Percentiles rank a stretch among this genome's conserved stretches.
These are phyloP conservation scores for Coregonus ussuriensis DNA, from an alignment of 2,797 vertebrate species.

Conservation along the genomic window DNA sequence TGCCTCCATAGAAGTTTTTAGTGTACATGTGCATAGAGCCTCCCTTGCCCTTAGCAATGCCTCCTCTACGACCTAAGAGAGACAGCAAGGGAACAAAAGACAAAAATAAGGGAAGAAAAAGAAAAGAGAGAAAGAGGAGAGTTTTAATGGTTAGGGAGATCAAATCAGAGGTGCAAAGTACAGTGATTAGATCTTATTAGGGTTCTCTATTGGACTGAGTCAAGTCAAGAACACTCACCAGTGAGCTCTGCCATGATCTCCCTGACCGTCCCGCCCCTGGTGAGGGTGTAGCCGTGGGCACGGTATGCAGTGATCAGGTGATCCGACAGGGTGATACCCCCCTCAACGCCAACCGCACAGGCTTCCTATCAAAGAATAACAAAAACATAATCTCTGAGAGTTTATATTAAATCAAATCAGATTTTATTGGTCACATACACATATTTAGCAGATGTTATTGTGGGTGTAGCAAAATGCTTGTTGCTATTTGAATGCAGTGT, in stretches of 20 bases:
- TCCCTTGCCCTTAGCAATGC: slow-evolving; percentile 95
- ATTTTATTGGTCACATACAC: too few relatives aligned
- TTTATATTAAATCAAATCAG: too few relatives aligned
- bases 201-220: neutral
- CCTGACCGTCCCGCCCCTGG: slow-evolving; percentile 86
- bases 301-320: slow-evolving; percentile 96
- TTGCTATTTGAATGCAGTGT: too few relatives aligned
- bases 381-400: neutral
- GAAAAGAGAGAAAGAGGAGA: neutral
- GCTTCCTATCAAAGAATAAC: slow-evolving; percentile 83
- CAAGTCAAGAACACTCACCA: slow-evolving; percentile 70
- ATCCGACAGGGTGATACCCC: slow-evolving; percentile 86
- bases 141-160: neutral
- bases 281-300: slow-evolving; percentile 89
- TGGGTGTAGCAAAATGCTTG: too few relatives aligned
- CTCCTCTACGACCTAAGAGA: slow-evolving; percentile 83
- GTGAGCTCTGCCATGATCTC: slow-evolving; percentile 96
- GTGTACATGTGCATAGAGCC: slow-evolving; percentile 98
- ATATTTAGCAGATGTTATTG: too few relatives aligned
- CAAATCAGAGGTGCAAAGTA: too few relatives aligned
- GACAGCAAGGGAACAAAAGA: slow-evolving; percentile 1
- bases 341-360: slow-evolving; percentile 93
- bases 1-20: slow-evolving; percentile 93
- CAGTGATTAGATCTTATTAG: neutral
- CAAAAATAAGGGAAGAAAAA: neutral